Base-by-base conservation (phyloP, 2,797 vertebrate species). In the Sebastes kiyomatsui region DNA sequence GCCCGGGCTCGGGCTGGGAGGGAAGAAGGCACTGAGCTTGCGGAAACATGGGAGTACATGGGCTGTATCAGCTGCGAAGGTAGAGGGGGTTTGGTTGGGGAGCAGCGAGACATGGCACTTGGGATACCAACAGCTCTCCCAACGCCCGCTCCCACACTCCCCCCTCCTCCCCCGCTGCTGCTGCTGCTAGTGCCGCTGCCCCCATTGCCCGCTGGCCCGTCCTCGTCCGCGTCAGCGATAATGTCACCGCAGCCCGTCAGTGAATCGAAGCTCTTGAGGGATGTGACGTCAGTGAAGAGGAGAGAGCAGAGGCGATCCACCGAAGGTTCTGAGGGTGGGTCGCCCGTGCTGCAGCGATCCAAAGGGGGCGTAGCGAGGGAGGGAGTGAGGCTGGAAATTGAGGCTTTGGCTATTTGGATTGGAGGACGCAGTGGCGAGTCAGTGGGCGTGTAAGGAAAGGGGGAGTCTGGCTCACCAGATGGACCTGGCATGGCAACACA, bases 181-280 rank as follows among this genome's bases (percentile, higher is more conserved):
- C 96, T 97, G 92, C 95, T 96, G 82, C 94, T 96, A 0, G 94
- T 92, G 87, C 95, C 96, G 90, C 96, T 97, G 91, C 84, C 96
- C 82, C 95, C 58, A 87, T 95, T 96, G 56, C 96, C 94, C 68
- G 94, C 94, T 78, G 95, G 95, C 85, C 91, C 92, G 90, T 98
- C 97, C 46, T 98, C 99, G 42, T 99, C 99, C 6, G 92, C 96
- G 88, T 99, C 99, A 32, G 98, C 99, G 88, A 99, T 99, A 95
- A 99, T 98, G 95, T 99, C 99, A 80, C 99, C 98, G 55, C 99
- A 99, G 92, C 99, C 98, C 56, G 99, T 99, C 92, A 99, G 96
- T 89, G 99, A 99, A 96, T 99, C 99, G 91, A 99, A 99, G 96
- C 99, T 99, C 96, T 99, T 99, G 86, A 99, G 96, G 88, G 99